Evolutionary conservation across 2,888 invertebrate species (phyloP).

Genomic region (Orthonychiurus folsomi): DNA sequence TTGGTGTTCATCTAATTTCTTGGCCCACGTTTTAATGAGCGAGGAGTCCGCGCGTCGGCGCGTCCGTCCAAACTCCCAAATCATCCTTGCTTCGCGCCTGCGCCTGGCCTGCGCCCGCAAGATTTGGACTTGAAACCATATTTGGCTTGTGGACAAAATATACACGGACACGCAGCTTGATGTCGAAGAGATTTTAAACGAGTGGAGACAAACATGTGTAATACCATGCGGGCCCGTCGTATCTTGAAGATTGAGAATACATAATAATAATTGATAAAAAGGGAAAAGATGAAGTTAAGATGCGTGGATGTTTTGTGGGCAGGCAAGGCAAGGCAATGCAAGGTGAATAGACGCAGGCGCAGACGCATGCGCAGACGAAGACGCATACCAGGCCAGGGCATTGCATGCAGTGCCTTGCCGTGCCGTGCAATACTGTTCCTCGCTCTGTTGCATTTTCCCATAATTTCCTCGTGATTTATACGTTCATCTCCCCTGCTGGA

Average conservation of each 20-base stretch:
- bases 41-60: no score
- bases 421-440: not conserved
- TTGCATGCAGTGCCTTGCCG: not conserved
- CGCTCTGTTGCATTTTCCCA: not conserved
- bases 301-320: not conserved
- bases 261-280: conserved; percentile 1
- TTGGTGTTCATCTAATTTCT: not conserved
- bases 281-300: not conserved
- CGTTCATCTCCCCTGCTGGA: conserved; percentile 39
- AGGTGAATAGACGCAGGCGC: not conserved
- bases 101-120: no score
- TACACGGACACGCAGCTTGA: not conserved
- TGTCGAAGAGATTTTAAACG: no score
- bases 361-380: not conserved
- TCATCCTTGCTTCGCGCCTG: not conserved
- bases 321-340: no score
- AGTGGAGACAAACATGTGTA: no score
- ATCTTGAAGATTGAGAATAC: conserved; percentile 1
- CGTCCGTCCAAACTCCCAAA: not conserved
- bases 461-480: conserved; percentile 34
- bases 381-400: not conserved
- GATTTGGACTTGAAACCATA: not conserved
- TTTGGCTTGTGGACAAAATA: not conserved
- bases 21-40: not conserved
- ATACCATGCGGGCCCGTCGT: no score